phyloP scores from a whole-genome alignment of 2,113 vertebrate genomes.

The Callionymus lyra region DNA sequence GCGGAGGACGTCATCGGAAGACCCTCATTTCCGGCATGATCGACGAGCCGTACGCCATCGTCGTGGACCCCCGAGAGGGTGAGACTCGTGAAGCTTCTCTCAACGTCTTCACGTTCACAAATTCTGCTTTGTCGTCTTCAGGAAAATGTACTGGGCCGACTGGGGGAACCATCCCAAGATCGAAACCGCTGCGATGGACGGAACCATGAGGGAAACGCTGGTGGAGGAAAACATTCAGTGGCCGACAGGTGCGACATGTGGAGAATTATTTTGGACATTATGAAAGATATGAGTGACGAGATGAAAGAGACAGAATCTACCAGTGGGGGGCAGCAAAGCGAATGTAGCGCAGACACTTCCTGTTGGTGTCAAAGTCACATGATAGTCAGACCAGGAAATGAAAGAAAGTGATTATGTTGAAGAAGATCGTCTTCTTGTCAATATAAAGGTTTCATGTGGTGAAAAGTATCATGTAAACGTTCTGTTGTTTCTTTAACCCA shows the following conservation, averaged over 20 bases:
- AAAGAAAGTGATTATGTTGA: too few species aligned
- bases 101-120: neutral
- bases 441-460: too few species aligned
- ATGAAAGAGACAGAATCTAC: too few species aligned
- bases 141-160: slow-evolving; percentile 98
- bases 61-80: slow-evolving; percentile 86
- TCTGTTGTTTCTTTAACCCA: too few species aligned
- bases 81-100: slow-evolving; percentile 11
- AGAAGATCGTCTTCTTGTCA: too few species aligned
- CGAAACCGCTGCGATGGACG: slow-evolving; percentile 92
- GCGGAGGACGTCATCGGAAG: slow-evolving; percentile 83
- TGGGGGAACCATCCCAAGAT: slow-evolving; percentile 98
- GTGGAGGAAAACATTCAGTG: slow-evolving; percentile 94
- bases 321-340: too few species aligned
- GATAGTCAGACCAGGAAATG: too few species aligned
- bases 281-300: too few species aligned
- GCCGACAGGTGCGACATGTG: slow-evolving; percentile 76
- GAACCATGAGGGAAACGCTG: slow-evolving; percentile 84
- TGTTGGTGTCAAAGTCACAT: too few species aligned
- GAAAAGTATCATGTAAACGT: too few species aligned
- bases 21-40: slow-evolving; percentile 95
- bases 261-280: too few species aligned
- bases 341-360: too few species aligned
- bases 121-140: slow-evolving; percentile 30
- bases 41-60: slow-evolving; percentile 89